Evolutionary conservation across 1,140 invertebrate species (phyloP), one percentile per base, ranked within the genome.

Genomic region (Hesperophylax magnus): DNA sequence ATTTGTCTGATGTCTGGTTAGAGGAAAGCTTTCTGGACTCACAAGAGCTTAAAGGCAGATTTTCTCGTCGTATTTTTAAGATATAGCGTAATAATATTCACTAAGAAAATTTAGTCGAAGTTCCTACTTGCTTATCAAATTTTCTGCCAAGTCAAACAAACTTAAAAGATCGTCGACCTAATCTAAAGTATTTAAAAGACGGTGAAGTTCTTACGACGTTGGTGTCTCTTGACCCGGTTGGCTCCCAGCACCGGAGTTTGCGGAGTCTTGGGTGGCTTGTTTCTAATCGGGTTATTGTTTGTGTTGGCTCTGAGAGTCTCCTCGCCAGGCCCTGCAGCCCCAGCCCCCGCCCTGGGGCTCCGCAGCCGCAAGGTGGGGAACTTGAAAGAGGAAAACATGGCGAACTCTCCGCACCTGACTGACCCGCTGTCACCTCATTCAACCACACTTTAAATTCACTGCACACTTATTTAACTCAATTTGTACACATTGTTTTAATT

Each of bases 231-330:
- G 65, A 81, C 82, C 14, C 87, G 85, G 39, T 75, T 81, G 20
- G 80, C 77, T 17, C 86, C 85, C 79, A 87, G 83, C n/a, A 86
- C 86, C 58, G 88, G 88, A n/a, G 86, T 88, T 81, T 88, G 88
- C n/a, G 87, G 88, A 8, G 87, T 87, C 79, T 88, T 89, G 2
- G 87, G 88, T 6, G 87, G 87, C 79, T 88, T 89, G 2, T n/a
- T 78, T 39, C 47, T 39, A 4, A 79, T 53, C 39, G 81, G 80
- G 74, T 76, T 84, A 20, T 85, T 84, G 22, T 58, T 80, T 27
- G 69, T 47, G 77, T 84, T 82, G 81, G 27, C 85, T 86, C 71
- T 85, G 86, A 47, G 39, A 5, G 34, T 47, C 39, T 47, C 39
- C 39, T 86, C 61, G 17, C 53, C 18, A 4, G 20, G 24, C 24